Evolutionary conservation across 2,888 invertebrate genomes (phyloP).

Genomic region (Drosophila affinis): DNA sequence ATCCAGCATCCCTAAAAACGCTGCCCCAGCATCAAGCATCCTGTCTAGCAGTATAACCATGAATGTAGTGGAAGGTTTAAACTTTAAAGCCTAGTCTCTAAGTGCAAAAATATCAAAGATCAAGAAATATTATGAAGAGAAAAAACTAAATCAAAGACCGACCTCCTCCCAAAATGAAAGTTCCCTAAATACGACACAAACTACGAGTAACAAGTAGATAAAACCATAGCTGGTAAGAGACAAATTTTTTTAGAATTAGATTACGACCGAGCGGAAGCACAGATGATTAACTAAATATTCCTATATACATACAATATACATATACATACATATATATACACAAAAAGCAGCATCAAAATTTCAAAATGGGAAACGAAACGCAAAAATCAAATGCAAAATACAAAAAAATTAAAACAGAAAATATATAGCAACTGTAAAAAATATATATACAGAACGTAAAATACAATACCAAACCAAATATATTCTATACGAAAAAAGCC

Average conservation of each 20-base stretch:
- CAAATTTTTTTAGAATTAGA: slow-evolving; percentile 48
- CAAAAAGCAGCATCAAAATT: slow-evolving; percentile 50
- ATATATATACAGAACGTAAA: slow-evolving; percentile 56
- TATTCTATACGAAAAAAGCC: slow-evolving; percentile 65
- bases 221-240: slow-evolving; percentile 55
- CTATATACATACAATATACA: slow-evolving; percentile 81
- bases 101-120: slow-evolving; percentile 37
- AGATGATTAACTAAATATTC: slow-evolving; percentile 79
- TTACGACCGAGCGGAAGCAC: slow-evolving; percentile 24
- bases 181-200: slow-evolving; percentile 70
- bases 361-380: slow-evolving; percentile 28
- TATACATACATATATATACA: slow-evolving; percentile 54
- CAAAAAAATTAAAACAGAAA: slow-evolving; percentile 46
- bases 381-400: slow-evolving; percentile 47
- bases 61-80: not conserved
- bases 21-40: slow-evolving; percentile 4
- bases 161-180: slow-evolving; percentile 67
- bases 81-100: slow-evolving; percentile 30
- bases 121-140: slow-evolving; percentile 54
- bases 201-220: slow-evolving; percentile 54
- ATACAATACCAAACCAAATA: slow-evolving; percentile 41
- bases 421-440: slow-evolving; percentile 69
- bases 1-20: not conserved
- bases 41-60: not conserved
- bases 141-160: slow-evolving; percentile 71